These are phyloP conservation scores for Neuroscelio doddi DNA, from an alignment of 2,888 invertebrate genomes.

Conservation along the genomic window DNA sequence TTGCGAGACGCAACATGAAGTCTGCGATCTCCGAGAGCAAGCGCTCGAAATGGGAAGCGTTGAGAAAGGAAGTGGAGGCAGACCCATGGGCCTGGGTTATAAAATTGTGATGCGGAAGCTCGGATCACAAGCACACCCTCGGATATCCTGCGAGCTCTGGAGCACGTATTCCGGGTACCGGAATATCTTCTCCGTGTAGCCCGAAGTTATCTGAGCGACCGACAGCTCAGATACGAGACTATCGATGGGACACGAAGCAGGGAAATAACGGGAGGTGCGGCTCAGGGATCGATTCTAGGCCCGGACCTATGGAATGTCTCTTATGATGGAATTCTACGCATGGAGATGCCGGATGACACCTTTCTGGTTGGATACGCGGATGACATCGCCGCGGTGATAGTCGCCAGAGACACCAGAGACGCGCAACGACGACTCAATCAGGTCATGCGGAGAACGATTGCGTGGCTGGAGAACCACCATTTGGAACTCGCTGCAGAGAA, in stretches of 20 bases:
- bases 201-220: constrained; percentile 1
- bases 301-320: constrained; percentile 39
- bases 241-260: not conserved
- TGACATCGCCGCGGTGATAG: not conserved
- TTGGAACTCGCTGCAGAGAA: constrained; percentile 36
- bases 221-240: not conserved
- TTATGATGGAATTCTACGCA: constrained; percentile 44
- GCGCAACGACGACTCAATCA: constrained; percentile 10
- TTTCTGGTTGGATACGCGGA: too few species aligned
- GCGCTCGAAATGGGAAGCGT: constrained; percentile 34
- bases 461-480: constrained; percentile 30
- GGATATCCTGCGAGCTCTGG: constrained; percentile 37
- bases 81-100: constrained; percentile 44
- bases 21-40: constrained; percentile 24
- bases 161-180: constrained; percentile 42
- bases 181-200: constrained; percentile 33
- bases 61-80: constrained; percentile 36
- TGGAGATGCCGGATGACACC: too few species aligned
- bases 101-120: constrained; percentile 33
- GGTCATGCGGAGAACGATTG: too few species aligned
- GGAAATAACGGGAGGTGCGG: not conserved
- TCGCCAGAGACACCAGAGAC: not conserved
- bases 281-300: too few species aligned
- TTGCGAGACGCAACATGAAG: not conserved
- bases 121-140: too few species aligned